Percentiles rank a stretch among this genome's conserved stretches.
Conservation (phyloP, 2,113 vertebrate genomes). For the Centropus bengalensis region DNA sequence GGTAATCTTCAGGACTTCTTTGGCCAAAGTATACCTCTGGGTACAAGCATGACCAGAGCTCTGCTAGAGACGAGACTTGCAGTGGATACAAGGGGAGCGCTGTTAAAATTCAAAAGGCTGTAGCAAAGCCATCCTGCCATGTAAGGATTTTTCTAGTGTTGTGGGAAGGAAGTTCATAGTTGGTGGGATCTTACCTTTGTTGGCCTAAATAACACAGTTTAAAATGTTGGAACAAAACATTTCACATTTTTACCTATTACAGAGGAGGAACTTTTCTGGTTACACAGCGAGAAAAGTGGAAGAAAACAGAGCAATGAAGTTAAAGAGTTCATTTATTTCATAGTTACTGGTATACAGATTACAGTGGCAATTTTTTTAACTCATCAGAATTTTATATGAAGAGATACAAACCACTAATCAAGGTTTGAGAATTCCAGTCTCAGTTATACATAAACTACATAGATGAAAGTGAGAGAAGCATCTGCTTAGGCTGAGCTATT, state of each 20-base stretch:
- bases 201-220: not conserved
- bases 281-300: not conserved
- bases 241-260: not conserved
- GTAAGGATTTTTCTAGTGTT: not conserved
- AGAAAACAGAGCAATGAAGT: not conserved
- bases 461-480: not conserved
- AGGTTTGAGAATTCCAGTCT: not conserved
- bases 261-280: not conserved
- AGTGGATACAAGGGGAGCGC: not conserved
- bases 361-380: not conserved
- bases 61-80: not conserved
- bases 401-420: constrained; percentile 7
- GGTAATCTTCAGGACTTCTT: not conserved
- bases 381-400: constrained; percentile 16
- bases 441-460: not conserved
- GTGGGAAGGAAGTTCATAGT: not conserved
- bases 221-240: not conserved
- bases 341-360: not conserved
- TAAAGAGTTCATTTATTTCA: constrained; percentile 39
- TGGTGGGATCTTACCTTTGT: not conserved
- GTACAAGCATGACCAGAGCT: not conserved
- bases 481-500: not conserved
- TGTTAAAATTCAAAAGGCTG: not conserved
- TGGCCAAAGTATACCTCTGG: not conserved
- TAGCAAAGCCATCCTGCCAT: not conserved